Percentiles rank a stretch among this genome's conserved stretches.
phyloP scores from a whole-genome alignment of 2,113 vertebrate genomes.

The Cisticola juncidis region DNA sequence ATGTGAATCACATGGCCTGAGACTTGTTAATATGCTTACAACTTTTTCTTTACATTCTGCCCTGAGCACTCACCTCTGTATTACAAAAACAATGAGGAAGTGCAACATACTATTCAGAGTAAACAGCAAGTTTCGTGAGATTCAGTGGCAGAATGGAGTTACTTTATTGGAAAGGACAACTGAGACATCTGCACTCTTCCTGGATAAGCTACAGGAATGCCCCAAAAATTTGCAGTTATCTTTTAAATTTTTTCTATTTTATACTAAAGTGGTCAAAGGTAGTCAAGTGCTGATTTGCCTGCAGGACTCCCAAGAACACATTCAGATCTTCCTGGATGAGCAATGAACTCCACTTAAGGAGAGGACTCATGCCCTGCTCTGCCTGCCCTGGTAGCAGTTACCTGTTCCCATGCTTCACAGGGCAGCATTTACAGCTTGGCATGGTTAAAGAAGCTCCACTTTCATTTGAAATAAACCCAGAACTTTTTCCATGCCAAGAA shows the following conservation, averaged over 20 bases:
- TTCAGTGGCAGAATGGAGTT: neutral
- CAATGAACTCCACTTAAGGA: rapidly evolving
- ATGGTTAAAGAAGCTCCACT: neutral
- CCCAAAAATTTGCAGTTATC: neutral
- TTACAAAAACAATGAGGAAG: rapidly evolving
- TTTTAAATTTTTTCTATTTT: neutral
- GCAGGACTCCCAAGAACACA: neutral
- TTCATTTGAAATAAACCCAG: neutral
- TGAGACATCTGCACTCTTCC: neutral
- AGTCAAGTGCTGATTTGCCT: neutral
- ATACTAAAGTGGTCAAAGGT: neutral
- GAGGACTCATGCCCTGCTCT: neutral
- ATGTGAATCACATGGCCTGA: neutral
- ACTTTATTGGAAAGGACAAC: neutral
- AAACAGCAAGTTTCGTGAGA: neutral
- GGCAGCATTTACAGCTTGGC: neutral
- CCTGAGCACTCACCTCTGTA: neutral
- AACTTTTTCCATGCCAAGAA: neutral
- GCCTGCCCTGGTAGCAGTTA: neutral
- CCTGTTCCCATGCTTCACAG: neutral
- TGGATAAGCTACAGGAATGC: neutral
- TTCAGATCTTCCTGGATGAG: neutral
- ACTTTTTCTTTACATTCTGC: neutral
- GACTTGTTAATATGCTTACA: neutral
- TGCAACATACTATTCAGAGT: neutral